Evolutionary conservation across 2,888 invertebrate species (phyloP).

Genomic region (Cryptus viduatorius): DNA sequence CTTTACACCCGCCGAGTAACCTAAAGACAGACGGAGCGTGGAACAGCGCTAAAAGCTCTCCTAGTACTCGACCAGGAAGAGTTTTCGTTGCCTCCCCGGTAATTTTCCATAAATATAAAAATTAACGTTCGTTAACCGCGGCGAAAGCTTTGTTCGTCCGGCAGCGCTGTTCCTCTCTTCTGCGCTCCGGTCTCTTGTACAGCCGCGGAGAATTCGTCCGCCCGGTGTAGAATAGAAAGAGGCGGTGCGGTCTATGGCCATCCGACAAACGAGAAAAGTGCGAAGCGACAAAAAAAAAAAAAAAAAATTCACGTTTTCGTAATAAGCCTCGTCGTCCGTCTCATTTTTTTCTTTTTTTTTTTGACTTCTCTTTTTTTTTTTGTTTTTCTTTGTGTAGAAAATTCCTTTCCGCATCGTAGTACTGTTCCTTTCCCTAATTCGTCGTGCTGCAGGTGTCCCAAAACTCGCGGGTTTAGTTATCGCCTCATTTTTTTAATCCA

Average conservation of each 20-base stretch:
- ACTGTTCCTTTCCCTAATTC: neutral
- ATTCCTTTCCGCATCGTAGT: neutral
- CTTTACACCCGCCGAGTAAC: no score
- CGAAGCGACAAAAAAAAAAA: neutral
- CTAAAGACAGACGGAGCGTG: no score
- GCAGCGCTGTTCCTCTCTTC: neutral
- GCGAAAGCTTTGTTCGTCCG: conserved; percentile 12
- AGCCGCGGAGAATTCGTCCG: no score
- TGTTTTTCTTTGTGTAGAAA: conserved; percentile 22
- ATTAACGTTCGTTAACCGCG: conserved; percentile 2
- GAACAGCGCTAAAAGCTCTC: no score
- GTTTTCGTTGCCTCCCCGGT: no score
- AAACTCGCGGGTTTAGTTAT: conserved; percentile 51
- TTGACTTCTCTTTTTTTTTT: neutral
- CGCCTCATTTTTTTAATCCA: conserved; percentile 44
- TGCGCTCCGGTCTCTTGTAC: neutral
- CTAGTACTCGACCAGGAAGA: no score
- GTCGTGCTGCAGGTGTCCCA: conserved; percentile 19
- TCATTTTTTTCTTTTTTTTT: conserved; percentile 10
- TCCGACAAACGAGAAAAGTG: neutral
- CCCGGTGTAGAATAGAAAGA: no score
- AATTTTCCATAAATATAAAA: neutral
- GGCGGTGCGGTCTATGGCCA: neutral
- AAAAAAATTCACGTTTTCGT: conserved; percentile 31
- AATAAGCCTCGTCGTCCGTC: conserved; percentile 35